phyloP scores from a whole-genome alignment of 2,888 invertebrate genomes.

The Terebella lapidaria region DNA sequence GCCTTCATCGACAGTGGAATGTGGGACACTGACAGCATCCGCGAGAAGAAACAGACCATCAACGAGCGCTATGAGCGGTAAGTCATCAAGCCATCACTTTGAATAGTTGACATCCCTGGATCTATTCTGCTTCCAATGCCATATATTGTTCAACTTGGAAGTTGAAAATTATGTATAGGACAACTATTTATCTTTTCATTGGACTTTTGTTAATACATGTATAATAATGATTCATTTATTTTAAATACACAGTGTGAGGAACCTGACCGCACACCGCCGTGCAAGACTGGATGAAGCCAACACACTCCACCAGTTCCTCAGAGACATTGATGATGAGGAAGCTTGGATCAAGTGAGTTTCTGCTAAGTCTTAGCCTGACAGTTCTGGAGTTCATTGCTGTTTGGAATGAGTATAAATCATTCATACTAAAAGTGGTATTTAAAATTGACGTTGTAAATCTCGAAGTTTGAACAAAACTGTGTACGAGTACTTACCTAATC shows the following conservation, averaged over 20 bases:
- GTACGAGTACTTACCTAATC: neutral
- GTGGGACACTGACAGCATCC: conserved; percentile 92
- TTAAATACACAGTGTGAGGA: conserved; percentile 65
- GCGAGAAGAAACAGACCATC: conserved; percentile 86
- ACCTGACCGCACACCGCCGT: conserved; percentile 85
- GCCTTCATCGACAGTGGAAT: conserved; percentile 82
- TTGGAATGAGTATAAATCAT: neutral
- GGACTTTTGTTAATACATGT: neutral
- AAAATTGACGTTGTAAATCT: too few species aligned
- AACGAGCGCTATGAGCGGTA: conserved; percentile 76
- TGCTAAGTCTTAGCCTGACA: neutral
- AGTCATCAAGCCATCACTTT: neutral
- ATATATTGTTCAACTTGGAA: too few species aligned
- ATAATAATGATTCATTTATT: neutral
- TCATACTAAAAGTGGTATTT: too few species aligned
- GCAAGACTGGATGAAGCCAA: conserved; percentile 91
- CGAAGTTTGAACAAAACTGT: too few species aligned
- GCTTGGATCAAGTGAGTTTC: conserved; percentile 87
- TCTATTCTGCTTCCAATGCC: too few species aligned
- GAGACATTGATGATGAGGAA: conserved; percentile 98
- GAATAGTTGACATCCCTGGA: too few species aligned
- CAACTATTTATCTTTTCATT: neutral
- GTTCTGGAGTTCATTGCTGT: neutral
- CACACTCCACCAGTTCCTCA: conserved; percentile 97
- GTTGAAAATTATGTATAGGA: too few species aligned